Percentiles rank a stretch among this genome's conserved stretches.
These are phyloP conservation scores for Pogonomyrmex barbatus DNA, from an alignment of 1,140 invertebrate species.

Conservation along the genomic window DNA sequence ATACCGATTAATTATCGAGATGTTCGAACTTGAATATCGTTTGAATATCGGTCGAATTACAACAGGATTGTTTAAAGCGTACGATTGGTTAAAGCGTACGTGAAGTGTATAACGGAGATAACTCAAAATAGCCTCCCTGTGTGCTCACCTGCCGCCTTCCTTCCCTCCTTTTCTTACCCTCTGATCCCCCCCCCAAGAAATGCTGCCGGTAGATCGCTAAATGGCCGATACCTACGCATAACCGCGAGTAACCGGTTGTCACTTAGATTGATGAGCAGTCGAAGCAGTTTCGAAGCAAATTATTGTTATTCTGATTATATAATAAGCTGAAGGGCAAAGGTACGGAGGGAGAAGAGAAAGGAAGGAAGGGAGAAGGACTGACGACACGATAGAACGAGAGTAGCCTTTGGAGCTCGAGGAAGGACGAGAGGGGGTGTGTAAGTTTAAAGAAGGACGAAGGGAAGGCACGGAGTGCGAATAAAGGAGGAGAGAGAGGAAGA, in stretches of 20 bases:
- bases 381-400: slow-evolving; percentile 52
- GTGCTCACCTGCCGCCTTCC: slow-evolving; percentile 10
- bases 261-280: slow-evolving; percentile 82
- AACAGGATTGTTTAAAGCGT: neutral
- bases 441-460: slow-evolving; percentile 58
- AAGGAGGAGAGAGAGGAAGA: slow-evolving; percentile 61
- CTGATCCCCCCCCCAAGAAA: neutral
- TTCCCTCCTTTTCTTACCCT: neutral
- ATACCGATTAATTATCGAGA: slow-evolving; percentile 5
- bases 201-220: slow-evolving; percentile 53
- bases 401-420: slow-evolving; percentile 15
- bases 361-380: slow-evolving; percentile 2
- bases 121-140: slow-evolving; percentile 29
- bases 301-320: slow-evolving; percentile 85
- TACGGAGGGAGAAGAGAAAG: slow-evolving; percentile 41
- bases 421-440: slow-evolving; percentile 32
- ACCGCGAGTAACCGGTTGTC: slow-evolving; percentile 77
- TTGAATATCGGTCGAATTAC: neutral
- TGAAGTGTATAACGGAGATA: slow-evolving; percentile 51
- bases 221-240: slow-evolving; percentile 63
- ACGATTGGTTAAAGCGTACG: neutral
- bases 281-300: slow-evolving; percentile 79
- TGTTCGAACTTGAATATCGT: neutral
- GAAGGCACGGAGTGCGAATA: slow-evolving; percentile 34
- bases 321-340: slow-evolving; percentile 76